Evolutionary conservation across 2,888 invertebrate genomes (phyloP).

Genomic region (Polietes domitor): DNA sequence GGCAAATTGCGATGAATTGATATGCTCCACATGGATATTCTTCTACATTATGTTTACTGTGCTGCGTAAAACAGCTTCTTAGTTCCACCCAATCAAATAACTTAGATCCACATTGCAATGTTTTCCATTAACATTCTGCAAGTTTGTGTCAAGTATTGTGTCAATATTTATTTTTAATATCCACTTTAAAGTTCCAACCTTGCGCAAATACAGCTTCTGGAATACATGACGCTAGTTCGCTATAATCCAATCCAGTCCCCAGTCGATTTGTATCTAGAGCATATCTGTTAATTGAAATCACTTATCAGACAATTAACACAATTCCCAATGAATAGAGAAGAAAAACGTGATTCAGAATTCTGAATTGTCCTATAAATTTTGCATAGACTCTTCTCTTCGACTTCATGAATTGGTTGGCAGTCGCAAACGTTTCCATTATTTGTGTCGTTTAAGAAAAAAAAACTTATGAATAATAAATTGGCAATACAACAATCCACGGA

Average conservation of each 20-base stretch:
- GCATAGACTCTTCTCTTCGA: neutral
- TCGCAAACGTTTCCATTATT: neutral
- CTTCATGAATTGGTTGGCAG: neutral
- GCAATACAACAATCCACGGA: slow-evolving; percentile 9
- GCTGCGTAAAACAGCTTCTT: too few species aligned
- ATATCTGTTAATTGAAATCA: slow-evolving; percentile 32
- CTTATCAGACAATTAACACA: slow-evolving; percentile 32
- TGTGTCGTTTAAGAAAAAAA: neutral
- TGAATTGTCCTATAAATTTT: slow-evolving; percentile 7
- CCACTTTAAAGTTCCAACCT: too few species aligned
- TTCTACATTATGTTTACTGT: too few species aligned
- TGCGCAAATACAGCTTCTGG: too few species aligned
- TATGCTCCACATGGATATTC: too few species aligned
- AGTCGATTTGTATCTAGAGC: slow-evolving; percentile 1
- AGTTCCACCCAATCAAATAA: too few species aligned
- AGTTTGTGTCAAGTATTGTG: too few species aligned
- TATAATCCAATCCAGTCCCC: neutral
- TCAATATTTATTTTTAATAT: too few species aligned
- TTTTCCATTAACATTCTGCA: too few species aligned
- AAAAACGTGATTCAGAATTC: slow-evolving; percentile 19
- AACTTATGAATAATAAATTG: slow-evolving; percentile 37
- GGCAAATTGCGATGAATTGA: too few species aligned
- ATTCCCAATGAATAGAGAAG: neutral
- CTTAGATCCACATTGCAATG: too few species aligned
- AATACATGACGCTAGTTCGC: too few species aligned